Evolutionary conservation across 2,113 vertebrate species (phyloP).

Genomic region (Sinocyclocheilus maitianheensis): DNA sequence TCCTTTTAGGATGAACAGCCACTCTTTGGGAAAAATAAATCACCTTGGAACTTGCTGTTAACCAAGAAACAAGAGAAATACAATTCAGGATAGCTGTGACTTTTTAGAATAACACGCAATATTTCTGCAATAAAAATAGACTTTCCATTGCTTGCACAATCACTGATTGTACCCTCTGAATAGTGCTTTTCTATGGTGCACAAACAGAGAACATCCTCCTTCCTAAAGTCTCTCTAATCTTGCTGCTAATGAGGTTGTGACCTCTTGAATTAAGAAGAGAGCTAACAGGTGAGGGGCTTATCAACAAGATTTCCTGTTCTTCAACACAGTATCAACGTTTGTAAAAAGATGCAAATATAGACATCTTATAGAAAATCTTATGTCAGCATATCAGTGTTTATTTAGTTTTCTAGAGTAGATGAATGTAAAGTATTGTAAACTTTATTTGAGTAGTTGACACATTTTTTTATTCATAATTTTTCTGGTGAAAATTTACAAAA

Average conservation of each 20-base stretch:
- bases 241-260: constrained; percentile 66
- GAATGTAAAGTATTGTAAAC: too few species aligned
- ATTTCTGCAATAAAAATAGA: not conserved
- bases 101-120: not conserved
- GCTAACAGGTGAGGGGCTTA: constrained; percentile 59
- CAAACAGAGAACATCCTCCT: constrained; percentile 61
- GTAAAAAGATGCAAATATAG: too few species aligned
- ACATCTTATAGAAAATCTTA: too few species aligned
- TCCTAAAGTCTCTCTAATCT: constrained; percentile 66
- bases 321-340: not conserved
- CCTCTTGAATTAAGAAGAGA: constrained; percentile 63
- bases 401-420: too few species aligned
- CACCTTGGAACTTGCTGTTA: not conserved
- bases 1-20: not conserved
- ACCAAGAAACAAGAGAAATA: not conserved
- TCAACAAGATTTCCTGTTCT: constrained; percentile 43
- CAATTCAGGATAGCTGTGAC: not conserved
- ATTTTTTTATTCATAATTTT: too few species aligned
- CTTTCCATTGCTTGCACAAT: not conserved
- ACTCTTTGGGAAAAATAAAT: not conserved
- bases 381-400: too few species aligned
- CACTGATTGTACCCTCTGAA: constrained; percentile 54
- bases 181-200: constrained; percentile 47
- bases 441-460: too few species aligned
- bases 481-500: too few species aligned